These are phyloP conservation scores for Drosophila infuscata DNA, from an alignment of 2,888 invertebrate species.

Conservation along the genomic window DNA sequence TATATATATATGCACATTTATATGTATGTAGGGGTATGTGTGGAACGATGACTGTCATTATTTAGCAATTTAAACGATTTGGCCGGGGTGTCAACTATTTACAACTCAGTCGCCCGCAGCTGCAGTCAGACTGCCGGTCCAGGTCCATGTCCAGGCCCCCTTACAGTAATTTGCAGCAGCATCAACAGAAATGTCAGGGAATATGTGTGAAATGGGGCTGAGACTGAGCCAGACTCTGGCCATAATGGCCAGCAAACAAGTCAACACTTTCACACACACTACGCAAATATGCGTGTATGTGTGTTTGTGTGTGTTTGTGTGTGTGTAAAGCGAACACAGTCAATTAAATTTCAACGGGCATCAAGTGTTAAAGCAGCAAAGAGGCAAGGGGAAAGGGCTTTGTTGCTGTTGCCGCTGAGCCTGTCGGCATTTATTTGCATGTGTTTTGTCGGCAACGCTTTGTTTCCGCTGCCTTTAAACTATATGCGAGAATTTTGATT, in stretches of 20 bases:
- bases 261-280: slow-evolving; percentile 30
- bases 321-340: slow-evolving; percentile 59
- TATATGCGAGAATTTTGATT: slow-evolving; percentile 64
- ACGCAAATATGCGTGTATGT: slow-evolving; percentile 30
- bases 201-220: slow-evolving; percentile 8
- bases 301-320: neutral
- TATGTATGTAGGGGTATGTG: slow-evolving; percentile 10
- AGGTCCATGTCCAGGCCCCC: slow-evolving; percentile 14
- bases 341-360: slow-evolving; percentile 74
- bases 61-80: slow-evolving; percentile 76
- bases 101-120: slow-evolving; percentile 63
- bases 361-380: slow-evolving; percentile 68
- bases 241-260: slow-evolving; percentile 60
- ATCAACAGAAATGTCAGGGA: slow-evolving; percentile 42
- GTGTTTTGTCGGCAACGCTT: slow-evolving; percentile 16
- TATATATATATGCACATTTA: neutral
- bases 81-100: slow-evolving; percentile 64
- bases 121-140: slow-evolving; percentile 18
- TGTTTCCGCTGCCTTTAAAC: slow-evolving; percentile 44
- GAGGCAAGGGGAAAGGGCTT: neutral
- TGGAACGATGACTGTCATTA: slow-evolving; percentile 64
- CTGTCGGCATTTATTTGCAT: slow-evolving; percentile 50
- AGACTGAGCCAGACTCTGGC: slow-evolving; percentile 31
- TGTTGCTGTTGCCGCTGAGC: slow-evolving; percentile 8
- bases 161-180: slow-evolving; percentile 58